Percentiles rank a stretch among this genome's conserved stretches.
Evolutionary conservation across 2,888 invertebrate species (phyloP).

Genomic region (Tetheella fluctuosa): DNA sequence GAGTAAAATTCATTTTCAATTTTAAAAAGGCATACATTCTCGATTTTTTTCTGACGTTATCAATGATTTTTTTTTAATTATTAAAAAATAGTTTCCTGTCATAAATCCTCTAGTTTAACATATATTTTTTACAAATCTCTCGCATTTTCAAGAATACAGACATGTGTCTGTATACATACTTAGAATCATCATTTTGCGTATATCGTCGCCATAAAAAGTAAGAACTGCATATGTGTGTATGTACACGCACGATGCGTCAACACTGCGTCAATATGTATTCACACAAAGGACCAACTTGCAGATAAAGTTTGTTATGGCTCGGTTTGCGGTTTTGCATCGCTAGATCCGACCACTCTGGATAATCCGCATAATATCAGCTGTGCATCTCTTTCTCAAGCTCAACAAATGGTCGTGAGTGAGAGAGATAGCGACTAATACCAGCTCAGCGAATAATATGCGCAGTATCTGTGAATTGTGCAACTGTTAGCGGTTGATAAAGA

Average conservation of each 20-base stretch:
- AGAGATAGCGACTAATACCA: background rate
- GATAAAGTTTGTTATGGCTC: constrained; percentile 9
- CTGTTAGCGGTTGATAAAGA: constrained; percentile 7
- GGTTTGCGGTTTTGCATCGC: constrained; percentile 5
- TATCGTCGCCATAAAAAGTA: too few species aligned
- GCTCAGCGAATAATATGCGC: background rate
- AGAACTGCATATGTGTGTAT: background rate
- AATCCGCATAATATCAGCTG: constrained; percentile 12
- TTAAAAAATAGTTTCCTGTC: too few species aligned
- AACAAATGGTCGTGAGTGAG: background rate
- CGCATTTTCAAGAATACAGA: too few species aligned
- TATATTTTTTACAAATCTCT: too few species aligned
- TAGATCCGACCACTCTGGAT: constrained; percentile 10
- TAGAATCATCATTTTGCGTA: too few species aligned
- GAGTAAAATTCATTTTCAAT: too few species aligned
- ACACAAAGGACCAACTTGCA: constrained; percentile 10
- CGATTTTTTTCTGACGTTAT: too few species aligned
- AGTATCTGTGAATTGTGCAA: constrained; percentile 6
- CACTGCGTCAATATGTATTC: constrained; percentile 3
- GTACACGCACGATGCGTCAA: constrained; percentile 1
- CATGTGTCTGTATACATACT: too few species aligned
- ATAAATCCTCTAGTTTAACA: too few species aligned
- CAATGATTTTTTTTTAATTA: too few species aligned
- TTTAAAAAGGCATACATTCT: too few species aligned
- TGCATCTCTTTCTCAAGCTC: constrained; percentile 5